These are phyloP conservation scores for Sebastes vulpes DNA, from an alignment of 2,797 vertebrate genomes.

Conservation along the genomic window DNA sequence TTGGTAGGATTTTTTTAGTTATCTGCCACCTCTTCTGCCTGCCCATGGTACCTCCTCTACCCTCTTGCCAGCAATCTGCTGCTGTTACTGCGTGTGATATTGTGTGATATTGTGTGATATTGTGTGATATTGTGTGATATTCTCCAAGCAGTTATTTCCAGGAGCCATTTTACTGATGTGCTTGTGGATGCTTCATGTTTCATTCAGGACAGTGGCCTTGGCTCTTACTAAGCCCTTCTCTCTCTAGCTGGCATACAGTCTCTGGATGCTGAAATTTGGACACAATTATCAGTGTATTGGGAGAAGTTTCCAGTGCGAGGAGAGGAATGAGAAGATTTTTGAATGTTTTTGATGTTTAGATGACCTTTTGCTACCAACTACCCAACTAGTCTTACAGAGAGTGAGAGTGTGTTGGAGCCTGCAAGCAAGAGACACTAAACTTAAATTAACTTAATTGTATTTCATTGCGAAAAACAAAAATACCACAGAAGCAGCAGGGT, in stretches of 20 bases:
- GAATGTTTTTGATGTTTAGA: background rate
- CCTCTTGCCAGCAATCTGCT: background rate
- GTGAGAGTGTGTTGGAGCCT: background rate
- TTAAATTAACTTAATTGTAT: background rate
- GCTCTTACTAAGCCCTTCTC: background rate
- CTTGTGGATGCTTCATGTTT: conserved; percentile 8
- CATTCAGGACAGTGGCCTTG: conserved; percentile 19
- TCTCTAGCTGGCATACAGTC: background rate
- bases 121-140: background rate
- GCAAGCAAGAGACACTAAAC: background rate
- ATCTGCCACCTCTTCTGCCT: background rate
- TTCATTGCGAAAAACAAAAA: background rate
- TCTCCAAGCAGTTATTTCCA: conserved; percentile 26
- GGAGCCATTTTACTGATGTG: conserved; percentile 12
- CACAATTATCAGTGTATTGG: background rate
- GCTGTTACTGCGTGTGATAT: background rate
- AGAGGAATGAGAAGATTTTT: background rate
- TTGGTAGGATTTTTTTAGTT: background rate
- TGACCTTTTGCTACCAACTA: background rate
- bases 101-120: background rate
- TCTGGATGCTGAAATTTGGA: background rate
- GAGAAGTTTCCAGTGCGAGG: background rate
- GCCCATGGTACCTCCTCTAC: background rate
- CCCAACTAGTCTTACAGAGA: background rate
- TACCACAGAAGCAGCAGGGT: background rate